phyloP scores from a whole-genome alignment of 2,888 invertebrate genomes.

The Cosmorhoe ocellata region DNA sequence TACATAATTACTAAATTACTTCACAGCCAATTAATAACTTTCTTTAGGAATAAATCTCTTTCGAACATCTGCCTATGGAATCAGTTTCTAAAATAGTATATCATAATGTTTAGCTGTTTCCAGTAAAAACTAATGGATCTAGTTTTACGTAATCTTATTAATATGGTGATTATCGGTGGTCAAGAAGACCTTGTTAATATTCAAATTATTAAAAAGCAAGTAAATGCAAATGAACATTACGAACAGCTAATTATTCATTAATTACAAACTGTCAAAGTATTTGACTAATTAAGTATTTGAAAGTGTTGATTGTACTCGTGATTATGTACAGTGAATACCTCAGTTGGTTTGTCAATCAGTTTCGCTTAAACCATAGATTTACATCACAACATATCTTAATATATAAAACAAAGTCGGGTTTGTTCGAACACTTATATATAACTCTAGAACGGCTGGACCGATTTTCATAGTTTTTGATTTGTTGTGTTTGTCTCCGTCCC shows the following conservation, averaged over 20 bases:
- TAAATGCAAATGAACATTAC: too few species aligned
- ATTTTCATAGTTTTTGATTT: too few species aligned
- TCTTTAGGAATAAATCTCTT: conserved; percentile 35
- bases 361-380: too few species aligned
- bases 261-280: background rate
- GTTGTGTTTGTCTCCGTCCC: too few species aligned
- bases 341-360: too few species aligned
- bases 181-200: conserved; percentile 16
- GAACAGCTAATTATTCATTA: conserved; percentile 1
- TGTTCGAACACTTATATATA: too few species aligned
- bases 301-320: too few species aligned
- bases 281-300: too few species aligned
- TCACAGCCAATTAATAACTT: conserved; percentile 27
- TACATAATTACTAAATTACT: conserved; percentile 28
- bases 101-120: conserved; percentile 7
- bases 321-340: too few species aligned
- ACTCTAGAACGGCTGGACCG: too few species aligned
- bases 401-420: too few species aligned
- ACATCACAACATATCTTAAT: too few species aligned
- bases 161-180: conserved; percentile 16
- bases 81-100: conserved; percentile 19
- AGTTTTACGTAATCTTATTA: conserved; percentile 33
- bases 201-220: conserved; percentile 17
- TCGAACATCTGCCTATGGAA: conserved; percentile 20
- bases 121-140: conserved; percentile 18